Percentiles rank a stretch among this genome's conserved stretches.
Conservation (phyloP, 1,140 invertebrate species). For the Macrobrachium rosenbergii region DNA sequence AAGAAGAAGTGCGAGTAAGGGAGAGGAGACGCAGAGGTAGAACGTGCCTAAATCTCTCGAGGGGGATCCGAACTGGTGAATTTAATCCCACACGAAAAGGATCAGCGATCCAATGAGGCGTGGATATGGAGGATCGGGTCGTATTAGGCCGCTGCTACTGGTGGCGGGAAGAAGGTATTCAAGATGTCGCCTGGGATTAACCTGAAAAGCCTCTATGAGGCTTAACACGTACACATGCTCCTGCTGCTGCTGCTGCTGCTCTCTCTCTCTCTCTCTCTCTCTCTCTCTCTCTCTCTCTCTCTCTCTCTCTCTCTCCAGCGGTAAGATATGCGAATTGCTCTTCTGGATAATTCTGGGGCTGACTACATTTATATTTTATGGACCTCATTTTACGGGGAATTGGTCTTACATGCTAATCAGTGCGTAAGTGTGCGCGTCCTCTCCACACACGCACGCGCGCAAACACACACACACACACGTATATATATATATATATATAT, state of each 20-base stretch:
- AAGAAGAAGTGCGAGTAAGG: not conserved
- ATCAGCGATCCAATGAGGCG: constrained; percentile 33
- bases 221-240: not conserved
- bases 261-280: not conserved
- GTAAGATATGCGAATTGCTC: no score
- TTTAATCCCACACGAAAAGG: constrained; percentile 10
- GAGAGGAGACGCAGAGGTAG: not conserved
- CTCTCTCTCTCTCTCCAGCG: not conserved
- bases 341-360: no score
- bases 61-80: constrained; percentile 9
- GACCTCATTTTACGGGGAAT: no score
- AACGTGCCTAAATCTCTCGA: not conserved
- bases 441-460: no score
- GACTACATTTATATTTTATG: no score
- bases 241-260: not conserved
- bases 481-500: no score
- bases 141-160: constrained; percentile 20
- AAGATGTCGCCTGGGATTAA: no score
- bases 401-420: no score
- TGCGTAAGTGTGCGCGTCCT: no score
- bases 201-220: no score
- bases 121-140: constrained; percentile 18
- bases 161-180: not conserved
- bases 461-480: no score
- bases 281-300: no score